A percentile compares a stretch with the other conserved stretches of the same genome.
Evolutionary conservation across 2,888 invertebrate species (phyloP).

Genomic region (Argyresthia albistria): DNA sequence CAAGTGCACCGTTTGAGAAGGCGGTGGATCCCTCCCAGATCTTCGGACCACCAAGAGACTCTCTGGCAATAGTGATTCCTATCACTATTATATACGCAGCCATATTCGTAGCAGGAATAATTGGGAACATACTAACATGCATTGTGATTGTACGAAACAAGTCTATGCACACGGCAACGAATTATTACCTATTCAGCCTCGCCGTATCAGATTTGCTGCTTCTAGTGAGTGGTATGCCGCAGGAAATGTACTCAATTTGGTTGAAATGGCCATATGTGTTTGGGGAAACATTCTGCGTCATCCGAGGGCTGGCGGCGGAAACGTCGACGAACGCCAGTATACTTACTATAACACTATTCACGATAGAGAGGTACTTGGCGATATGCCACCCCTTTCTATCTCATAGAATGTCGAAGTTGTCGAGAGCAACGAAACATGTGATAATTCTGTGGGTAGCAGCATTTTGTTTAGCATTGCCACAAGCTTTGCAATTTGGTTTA

Average conservation of each 20-base stretch:
- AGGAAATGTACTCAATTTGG: conserved; percentile 86
- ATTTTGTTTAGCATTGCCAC: conserved; percentile 80
- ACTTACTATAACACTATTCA: conserved; percentile 87
- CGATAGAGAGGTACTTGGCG: conserved; percentile 80
- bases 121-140: conserved; percentile 89
- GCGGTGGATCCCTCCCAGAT: conserved; percentile 35
- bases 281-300: conserved; percentile 84
- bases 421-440: conserved; percentile 87
- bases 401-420: conserved; percentile 90
- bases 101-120: conserved; percentile 84
- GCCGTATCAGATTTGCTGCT: conserved; percentile 88
- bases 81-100: conserved; percentile 82
- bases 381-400: conserved; percentile 76
- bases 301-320: conserved; percentile 85
- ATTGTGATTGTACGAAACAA: conserved; percentile 86
- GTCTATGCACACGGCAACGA: conserved; percentile 87
- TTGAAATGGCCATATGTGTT: conserved; percentile 84
- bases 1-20: conserved; percentile 15
- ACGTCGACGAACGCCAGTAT: conserved; percentile 85
- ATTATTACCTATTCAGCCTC: conserved; percentile 87
- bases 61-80: conserved; percentile 77
- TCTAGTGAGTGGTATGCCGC: conserved; percentile 84
- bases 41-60: conserved; percentile 65
- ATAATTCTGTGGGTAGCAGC: conserved; percentile 86
- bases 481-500: conserved; percentile 68